A percentile compares a stretch with the other conserved stretches of the same genome.
Evolutionary conservation across 2,113 vertebrate species (phyloP).

Genomic region (Corythornis madagascariensis): DNA sequence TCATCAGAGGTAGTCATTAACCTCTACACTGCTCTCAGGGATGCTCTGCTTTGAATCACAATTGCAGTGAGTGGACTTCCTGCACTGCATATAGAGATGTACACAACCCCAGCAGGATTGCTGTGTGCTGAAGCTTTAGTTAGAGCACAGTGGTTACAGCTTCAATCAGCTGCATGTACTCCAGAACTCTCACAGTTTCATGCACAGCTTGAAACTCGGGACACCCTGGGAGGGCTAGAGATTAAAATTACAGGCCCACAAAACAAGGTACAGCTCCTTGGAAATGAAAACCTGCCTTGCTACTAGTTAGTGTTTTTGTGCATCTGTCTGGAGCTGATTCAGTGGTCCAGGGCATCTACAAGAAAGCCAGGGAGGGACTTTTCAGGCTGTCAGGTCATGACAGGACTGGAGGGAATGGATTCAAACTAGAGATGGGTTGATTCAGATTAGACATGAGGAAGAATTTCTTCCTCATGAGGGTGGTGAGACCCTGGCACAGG

Average conservation of each 20-base stretch:
- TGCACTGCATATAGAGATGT: background rate
- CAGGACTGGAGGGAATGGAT: too few species aligned
- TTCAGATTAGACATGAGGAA: too few species aligned
- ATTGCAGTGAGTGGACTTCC: slow-evolving; percentile 35
- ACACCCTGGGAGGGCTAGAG: background rate
- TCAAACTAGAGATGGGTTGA: too few species aligned
- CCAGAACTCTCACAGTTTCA: background rate
- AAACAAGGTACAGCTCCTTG: background rate
- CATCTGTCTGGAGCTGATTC: accelerated
- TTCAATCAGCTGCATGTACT: background rate
- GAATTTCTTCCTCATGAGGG: too few species aligned
- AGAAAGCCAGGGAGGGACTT: too few species aligned
- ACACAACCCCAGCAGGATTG: background rate
- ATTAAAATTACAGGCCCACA: background rate
- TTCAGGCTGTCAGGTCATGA: too few species aligned
- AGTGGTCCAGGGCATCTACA: background rate
- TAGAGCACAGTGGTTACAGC: background rate
- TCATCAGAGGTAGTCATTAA: slow-evolving; percentile 34
- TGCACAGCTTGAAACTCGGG: background rate
- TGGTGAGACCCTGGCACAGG: too few species aligned
- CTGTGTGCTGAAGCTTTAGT: background rate
- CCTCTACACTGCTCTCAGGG: background rate
- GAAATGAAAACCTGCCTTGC: background rate
- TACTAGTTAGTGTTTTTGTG: background rate
- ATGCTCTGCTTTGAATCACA: background rate